Conservation (phyloP, 37 sponge, comb jelly and placozoan species). For the Bolinopsis microptera region DNA sequence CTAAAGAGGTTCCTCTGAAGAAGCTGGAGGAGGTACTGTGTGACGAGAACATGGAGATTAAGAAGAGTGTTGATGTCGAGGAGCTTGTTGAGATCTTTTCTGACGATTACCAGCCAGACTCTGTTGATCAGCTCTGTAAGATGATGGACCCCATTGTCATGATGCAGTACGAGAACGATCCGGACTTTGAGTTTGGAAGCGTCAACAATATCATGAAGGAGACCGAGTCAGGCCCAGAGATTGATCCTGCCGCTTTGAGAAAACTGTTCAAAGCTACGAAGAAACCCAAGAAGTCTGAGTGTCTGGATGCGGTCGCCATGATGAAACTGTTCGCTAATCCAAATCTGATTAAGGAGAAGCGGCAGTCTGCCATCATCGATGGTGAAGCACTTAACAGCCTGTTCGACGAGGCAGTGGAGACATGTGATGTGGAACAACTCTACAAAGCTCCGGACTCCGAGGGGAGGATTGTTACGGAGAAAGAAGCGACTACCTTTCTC, state of each 20-base stretch:
- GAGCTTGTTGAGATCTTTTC: neutral
- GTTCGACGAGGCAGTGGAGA: conserved; percentile 39
- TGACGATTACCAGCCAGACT: conserved; percentile 20
- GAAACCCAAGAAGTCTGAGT: neutral
- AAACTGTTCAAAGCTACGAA: neutral
- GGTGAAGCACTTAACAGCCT: conserved; percentile 30
- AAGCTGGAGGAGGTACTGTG: conserved; percentile 28
- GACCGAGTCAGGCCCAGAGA: conserved; percentile 32
- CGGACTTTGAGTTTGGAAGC: conserved; percentile 32
- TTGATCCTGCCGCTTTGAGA: conserved; percentile 24
- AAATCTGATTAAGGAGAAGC: neutral
- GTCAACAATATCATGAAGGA: neutral
- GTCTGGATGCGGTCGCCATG: conserved; percentile 39
- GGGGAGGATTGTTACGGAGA: neutral
- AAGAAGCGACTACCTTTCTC: neutral
- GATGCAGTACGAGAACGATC: conserved; percentile 47
- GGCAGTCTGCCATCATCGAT: conserved; percentile 1
- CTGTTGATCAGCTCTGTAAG: conserved; percentile 48
- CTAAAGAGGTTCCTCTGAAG: neutral
- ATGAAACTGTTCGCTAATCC: conserved; percentile 57
- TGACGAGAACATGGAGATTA: conserved; percentile 20
- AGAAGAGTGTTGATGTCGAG: neutral
- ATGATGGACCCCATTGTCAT: conserved; percentile 62
- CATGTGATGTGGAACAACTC: neutral
- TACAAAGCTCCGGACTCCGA: neutral